Percentiles rank a stretch among this genome's conserved stretches.
phyloP scores from a whole-genome alignment of 1,140 invertebrate species.

The Brachionus sp. region DNA sequence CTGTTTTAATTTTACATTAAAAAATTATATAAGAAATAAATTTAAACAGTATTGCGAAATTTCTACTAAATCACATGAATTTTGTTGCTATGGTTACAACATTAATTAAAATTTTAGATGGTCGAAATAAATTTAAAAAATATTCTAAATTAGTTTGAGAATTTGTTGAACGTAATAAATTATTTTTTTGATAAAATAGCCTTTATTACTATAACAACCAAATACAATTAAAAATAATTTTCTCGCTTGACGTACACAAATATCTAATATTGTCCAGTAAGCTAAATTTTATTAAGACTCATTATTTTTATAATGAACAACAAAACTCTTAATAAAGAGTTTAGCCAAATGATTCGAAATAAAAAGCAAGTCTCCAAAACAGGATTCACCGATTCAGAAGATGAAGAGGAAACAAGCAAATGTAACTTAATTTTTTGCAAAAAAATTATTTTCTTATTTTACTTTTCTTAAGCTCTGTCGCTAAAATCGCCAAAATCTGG shows the following conservation, averaged over 20 bases:
- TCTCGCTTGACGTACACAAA: not conserved
- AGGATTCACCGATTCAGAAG: conserved; percentile 23
- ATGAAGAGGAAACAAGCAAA: conserved; percentile 10
- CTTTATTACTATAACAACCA: not conserved
- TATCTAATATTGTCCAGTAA: not conserved
- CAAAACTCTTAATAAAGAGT: conserved; percentile 23
- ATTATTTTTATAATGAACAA: conserved; percentile 11
- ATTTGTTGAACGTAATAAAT: not conserved
- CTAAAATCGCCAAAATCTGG: conserved; percentile 30
- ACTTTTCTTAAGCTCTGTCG: not conserved
- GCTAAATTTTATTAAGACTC: not conserved
- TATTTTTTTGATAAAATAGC: not conserved
- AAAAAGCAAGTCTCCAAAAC: not conserved
- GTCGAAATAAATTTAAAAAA: not conserved
- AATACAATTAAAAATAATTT: not conserved
- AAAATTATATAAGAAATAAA: too few species aligned
- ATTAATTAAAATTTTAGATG: not conserved
- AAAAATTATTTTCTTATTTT: not conserved
- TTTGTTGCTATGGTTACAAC: not conserved
- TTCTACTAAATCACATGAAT: not conserved
- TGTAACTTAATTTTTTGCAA: not conserved
- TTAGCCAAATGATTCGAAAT: conserved; percentile 1
- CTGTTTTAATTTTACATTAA: too few species aligned
- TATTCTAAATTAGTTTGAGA: not conserved
- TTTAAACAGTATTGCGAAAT: not conserved